Percentiles rank a stretch among this genome's conserved stretches.
Evolutionary conservation across 2,113 vertebrate genomes (phyloP).

Genomic region (Ciconia stormi): DNA sequence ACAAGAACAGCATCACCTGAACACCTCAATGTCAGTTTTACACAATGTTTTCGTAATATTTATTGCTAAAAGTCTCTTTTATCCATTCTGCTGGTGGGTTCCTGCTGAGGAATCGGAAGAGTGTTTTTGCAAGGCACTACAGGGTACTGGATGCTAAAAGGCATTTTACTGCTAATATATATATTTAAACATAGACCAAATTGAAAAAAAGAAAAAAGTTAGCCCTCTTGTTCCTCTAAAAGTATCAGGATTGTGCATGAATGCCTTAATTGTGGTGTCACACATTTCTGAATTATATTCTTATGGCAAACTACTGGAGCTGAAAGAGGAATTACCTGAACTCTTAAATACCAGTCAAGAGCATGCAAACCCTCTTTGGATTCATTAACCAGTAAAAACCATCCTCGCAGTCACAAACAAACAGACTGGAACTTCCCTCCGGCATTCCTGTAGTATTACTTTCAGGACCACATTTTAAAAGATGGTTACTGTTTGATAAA

Average conservation of each 20-base stretch:
- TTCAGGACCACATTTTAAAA: not conserved
- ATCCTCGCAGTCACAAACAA: not conserved
- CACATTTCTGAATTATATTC: not conserved
- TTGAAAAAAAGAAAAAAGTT: not conserved
- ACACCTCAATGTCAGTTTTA: not conserved
- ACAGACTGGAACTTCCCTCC: conserved; percentile 27
- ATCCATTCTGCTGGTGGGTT: not conserved
- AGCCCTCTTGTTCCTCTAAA: not conserved
- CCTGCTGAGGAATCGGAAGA: not conserved
- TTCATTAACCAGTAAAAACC: conserved; percentile 38
- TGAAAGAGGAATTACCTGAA: not conserved
- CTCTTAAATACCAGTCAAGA: not conserved
- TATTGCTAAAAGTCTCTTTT: not conserved
- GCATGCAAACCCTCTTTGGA: not conserved
- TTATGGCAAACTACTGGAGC: not conserved
- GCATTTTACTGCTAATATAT: not conserved
- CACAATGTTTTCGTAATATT: not conserved
- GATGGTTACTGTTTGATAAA: conserved; percentile 6
- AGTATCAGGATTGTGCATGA: not conserved
- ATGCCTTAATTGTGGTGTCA: not conserved
- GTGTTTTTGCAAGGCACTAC: not conserved
- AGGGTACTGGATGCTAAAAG: not conserved
- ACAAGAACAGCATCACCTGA: not conserved
- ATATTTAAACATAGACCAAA: not conserved
- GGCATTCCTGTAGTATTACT: not conserved